These are phyloP conservation scores for Taeniopygia guttata DNA, from an alignment of 2,797 vertebrate genomes.

Conservation along the genomic window DNA sequence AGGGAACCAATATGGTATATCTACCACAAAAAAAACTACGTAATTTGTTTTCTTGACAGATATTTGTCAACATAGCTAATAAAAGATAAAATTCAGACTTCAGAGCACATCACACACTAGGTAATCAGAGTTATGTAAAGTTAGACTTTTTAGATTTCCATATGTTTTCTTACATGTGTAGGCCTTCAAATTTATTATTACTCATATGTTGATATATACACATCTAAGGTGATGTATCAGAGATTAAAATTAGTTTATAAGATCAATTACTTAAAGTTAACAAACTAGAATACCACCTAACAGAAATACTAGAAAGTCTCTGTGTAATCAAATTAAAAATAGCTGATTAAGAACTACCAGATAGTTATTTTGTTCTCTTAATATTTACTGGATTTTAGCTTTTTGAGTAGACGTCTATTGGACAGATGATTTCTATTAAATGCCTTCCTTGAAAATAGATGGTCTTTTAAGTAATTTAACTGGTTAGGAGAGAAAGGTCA, in stretches of 20 bases:
- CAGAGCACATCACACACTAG: background rate
- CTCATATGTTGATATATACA: background rate
- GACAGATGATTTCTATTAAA: background rate
- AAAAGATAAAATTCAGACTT: background rate
- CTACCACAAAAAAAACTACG: background rate
- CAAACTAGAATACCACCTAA: background rate
- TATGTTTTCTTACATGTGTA: background rate
- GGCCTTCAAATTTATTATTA: background rate
- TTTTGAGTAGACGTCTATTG: background rate
- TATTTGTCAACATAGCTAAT: background rate
- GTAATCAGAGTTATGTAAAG: background rate
- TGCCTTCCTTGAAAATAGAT: background rate
- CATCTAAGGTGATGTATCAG: background rate
- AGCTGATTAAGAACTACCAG: background rate
- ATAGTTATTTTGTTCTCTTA: background rate
- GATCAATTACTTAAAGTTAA: background rate
- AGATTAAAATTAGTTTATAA: background rate
- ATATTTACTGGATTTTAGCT: background rate
- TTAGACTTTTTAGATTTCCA: background rate
- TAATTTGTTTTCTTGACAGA: background rate
- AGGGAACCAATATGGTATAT: background rate
- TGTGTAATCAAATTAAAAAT: background rate
- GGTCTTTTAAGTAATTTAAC: background rate
- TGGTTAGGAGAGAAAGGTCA: background rate
- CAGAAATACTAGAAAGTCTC: background rate